A percentile compares a stretch with the other conserved stretches of the same genome.
Conservation (phyloP, 1,140 invertebrate genomes). For the Sogatella furcifera region DNA sequence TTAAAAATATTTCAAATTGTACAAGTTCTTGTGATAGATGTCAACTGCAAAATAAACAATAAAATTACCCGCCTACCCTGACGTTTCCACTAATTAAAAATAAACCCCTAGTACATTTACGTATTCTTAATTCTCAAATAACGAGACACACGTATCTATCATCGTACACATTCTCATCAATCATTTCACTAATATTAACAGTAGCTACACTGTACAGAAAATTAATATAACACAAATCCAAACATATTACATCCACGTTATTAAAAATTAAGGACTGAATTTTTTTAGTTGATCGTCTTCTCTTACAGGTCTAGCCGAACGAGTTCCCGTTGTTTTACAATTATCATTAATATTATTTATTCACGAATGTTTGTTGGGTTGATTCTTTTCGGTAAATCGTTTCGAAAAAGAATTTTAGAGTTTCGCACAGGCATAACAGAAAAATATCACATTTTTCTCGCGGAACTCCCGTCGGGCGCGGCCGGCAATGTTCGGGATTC, state of each 20-base stretch:
- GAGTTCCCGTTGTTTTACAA: too few species aligned
- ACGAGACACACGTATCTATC: not conserved
- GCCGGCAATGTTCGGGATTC: not conserved
- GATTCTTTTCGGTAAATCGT: too few species aligned
- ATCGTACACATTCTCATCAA: not conserved
- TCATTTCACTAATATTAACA: not conserved
- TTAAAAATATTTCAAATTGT: too few species aligned
- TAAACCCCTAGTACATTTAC: not conserved
- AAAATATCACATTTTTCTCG: not conserved
- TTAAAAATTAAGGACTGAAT: slow-evolving; percentile 6
- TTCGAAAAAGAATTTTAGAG: too few species aligned
- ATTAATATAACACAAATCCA: slow-evolving; percentile 8
- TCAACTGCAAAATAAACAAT: too few species aligned
- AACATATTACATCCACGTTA: slow-evolving; percentile 6
- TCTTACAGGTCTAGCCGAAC: too few species aligned
- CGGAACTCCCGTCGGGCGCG: not conserved
- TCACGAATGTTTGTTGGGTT: too few species aligned
- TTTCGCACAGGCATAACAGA: too few species aligned
- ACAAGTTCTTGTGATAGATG: too few species aligned
- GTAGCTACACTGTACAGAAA: slow-evolving; percentile 12
- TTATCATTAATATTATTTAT: too few species aligned
- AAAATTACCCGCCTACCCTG: not conserved
- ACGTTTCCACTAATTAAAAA: not conserved
- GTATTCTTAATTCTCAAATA: not conserved
- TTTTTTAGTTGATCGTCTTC: too few species aligned